Base-by-base conservation (phyloP, 2,888 invertebrate species). In the Tetragonula carbonaria region DNA sequence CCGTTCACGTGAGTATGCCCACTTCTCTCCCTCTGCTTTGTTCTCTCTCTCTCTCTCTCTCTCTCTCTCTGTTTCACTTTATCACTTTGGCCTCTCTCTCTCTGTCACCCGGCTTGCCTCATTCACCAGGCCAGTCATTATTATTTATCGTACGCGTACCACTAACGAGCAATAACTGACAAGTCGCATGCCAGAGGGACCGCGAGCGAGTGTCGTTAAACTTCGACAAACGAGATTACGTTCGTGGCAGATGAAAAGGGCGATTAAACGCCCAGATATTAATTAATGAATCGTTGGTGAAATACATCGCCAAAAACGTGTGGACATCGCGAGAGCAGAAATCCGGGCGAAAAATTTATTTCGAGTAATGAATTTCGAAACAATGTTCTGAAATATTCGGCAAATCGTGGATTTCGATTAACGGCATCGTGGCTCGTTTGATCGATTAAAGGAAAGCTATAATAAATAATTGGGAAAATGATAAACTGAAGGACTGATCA, bases 51-150 rank as follows among this genome's bases (percentile, higher is more conserved):
- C 23, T 50, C 8, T 38, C n/a, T 38, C 70, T 45, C n/a, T 45
- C n/a, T 51, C 23, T 11, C 23, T 50, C 8, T 38, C 21, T 21
- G 33, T 21, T 3, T 50, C 2, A 2, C 23, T 23, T 18, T 63
- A 18, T 63, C 18, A 45, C 45, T 45, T 45, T 66, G 14, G 14
- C 50, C 33, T 21, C 18, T 68, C 8, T 53, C 21, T 1, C 13
- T 70, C 28, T 51, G 5, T 28, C 70, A 4, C 21, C 74, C 68
- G 78, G 45, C 45, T 80, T 79, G 76, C 80, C 72, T 59, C 78
- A 75, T 87, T 87, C 84, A 66, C 50, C 74, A 72, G 77, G 8
- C 70, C 18, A n/a, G 33, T 59, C 72, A 62, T 79, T 75, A 84
- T 86, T 88, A 76, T 80, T 59, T 74, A 59, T 70, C 45, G 55